phyloP scores from a whole-genome alignment of 2,888 invertebrate genomes.

The Dryadula phaetusa region DNA sequence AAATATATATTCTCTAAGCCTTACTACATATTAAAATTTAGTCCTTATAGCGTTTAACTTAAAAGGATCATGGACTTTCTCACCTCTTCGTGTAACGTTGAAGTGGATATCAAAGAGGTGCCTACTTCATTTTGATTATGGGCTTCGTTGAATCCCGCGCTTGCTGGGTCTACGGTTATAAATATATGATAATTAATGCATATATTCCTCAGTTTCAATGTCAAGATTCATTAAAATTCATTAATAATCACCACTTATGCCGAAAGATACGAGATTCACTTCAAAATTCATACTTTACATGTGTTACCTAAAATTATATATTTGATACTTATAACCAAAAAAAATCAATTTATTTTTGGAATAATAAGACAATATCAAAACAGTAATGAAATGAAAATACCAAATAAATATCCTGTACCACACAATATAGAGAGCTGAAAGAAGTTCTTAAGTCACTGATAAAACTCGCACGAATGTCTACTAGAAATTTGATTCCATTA shows the following conservation, averaged over 20 bases:
- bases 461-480: background rate
- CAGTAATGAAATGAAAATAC: too few species aligned
- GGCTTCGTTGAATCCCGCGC: slow-evolving; percentile 1
- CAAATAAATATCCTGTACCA: background rate
- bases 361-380: background rate
- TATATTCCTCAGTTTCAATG: slow-evolving; percentile 9
- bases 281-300: slow-evolving; percentile 21
- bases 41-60: background rate
- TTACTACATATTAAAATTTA: slow-evolving; percentile 1
- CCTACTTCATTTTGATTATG: slow-evolving; percentile 26
- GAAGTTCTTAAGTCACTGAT: background rate
- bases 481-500: slow-evolving; percentile 12
- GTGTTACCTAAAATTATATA: background rate
- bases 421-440: background rate
- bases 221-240: background rate
- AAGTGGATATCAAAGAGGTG: slow-evolving; percentile 34
- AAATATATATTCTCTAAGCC: background rate
- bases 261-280: slow-evolving; percentile 25
- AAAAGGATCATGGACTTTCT: slow-evolving; percentile 7
- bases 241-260: slow-evolving; percentile 22
- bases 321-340: background rate
- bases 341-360: background rate
- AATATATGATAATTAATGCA: slow-evolving; percentile 15
- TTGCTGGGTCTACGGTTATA: slow-evolving; percentile 21
- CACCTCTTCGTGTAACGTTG: slow-evolving; percentile 28